Conservation (phyloP, 2,113 vertebrate genomes). For the Halichoerus grypus region DNA sequence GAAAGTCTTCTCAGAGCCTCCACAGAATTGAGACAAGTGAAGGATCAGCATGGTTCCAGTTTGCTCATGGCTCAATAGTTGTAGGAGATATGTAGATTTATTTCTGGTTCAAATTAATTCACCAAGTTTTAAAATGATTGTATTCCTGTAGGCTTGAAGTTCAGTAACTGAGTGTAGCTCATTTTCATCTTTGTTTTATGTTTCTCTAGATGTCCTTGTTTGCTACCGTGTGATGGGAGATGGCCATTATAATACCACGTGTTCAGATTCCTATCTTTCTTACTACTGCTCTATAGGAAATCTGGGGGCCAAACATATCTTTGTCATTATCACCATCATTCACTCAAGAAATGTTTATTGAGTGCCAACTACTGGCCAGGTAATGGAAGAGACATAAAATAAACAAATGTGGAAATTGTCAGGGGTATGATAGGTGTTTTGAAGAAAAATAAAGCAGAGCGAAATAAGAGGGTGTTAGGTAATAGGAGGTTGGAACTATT, state of each 20-base stretch:
- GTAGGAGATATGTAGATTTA: neutral
- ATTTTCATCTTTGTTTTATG: neutral
- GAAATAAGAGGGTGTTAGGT: neutral
- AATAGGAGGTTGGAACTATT: neutral
- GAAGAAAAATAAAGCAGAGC: neutral
- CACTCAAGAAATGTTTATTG: neutral
- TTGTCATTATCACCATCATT: neutral
- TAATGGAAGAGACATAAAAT: neutral
- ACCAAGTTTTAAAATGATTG: neutral
- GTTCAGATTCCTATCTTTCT: neutral
- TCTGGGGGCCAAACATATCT: neutral
- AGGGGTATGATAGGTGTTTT: neutral
- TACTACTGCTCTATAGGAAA: neutral
- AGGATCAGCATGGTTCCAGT: neutral
- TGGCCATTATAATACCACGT: neutral
- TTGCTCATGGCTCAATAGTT: neutral
- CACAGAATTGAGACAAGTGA: neutral
- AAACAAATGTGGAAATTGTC: neutral
- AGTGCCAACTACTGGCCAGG: neutral
- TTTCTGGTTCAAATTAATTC: constrained; percentile 31
- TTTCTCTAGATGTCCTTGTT: neutral
- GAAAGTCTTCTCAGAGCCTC: neutral
- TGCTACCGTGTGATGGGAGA: neutral
- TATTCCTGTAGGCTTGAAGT: neutral
- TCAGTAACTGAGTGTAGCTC: neutral